Evolutionary conservation across 2,113 vertebrate species (phyloP), one percentile per base, ranked within the genome.

Genomic region (Mormoops blainvillei): DNA sequence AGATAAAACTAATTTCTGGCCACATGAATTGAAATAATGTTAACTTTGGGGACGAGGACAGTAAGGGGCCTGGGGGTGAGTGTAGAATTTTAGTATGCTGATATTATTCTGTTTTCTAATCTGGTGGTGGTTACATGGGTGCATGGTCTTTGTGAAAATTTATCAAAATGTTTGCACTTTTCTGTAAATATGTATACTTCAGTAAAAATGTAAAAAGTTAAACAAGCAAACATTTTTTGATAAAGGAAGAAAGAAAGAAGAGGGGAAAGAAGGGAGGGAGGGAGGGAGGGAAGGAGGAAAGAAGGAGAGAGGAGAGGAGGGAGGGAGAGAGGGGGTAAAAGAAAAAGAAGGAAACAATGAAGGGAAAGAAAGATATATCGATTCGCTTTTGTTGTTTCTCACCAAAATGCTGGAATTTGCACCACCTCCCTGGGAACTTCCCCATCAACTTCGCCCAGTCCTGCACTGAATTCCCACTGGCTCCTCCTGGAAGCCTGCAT

Each of bases 381-480:
- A 36, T 54, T 85, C 61, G 22, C 31, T 52, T 74, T 50, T 65
- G 2, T 36, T 56, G 41, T 68, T 88, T 76, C 3, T 65, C 33
- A 63, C 81, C 26, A 56, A 81, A 43, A 5, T 48, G 15, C 4
- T 12, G 5, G 11, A 56, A 26, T 4, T 67, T 38, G 0, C 6
- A 16, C 31, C 16, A 3, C 54, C 22, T 76, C 73, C 20, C 0
- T 8, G 10, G 9, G 41, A 20, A 86, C 13, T 16, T 20, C 3
- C 0, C 10, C n/a, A 3, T n/a, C 41, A n/a, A 5, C 8, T 18
- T 5, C 7, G 0, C 18, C 41, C 15, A 24, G 5, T 6, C 77
- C 48, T 74, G 56, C n/a, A 5, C 0, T 33, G 50, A 45, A 10
- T 41, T 85, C 31, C 87, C 54, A 33, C 5, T 7, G 28, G 0